Percentiles rank a stretch among this genome's conserved stretches.
phyloP scores from a whole-genome alignment of 2,888 invertebrate genomes.

The Clanis bilineata region DNA sequence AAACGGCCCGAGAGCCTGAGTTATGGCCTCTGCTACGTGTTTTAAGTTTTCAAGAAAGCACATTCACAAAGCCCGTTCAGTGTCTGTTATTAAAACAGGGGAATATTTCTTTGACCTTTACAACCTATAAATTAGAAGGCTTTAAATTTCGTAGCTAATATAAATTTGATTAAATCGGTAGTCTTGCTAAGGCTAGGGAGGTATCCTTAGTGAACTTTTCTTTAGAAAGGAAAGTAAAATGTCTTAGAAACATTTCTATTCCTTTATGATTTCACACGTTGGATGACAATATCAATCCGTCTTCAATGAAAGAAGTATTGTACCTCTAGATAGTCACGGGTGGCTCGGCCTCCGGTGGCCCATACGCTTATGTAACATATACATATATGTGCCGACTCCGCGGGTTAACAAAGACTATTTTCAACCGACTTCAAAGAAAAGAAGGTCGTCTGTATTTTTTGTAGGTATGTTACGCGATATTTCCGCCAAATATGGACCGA shows the following conservation, averaged over 20 bases:
- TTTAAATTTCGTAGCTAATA: neutral
- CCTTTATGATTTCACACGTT: too few species aligned
- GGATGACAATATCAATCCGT: too few species aligned
- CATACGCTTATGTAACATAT: too few species aligned
- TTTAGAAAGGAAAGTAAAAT: neutral
- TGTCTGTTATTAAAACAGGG: slow-evolving; percentile 4
- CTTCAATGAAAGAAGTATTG: too few species aligned
- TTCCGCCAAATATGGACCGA: too few species aligned
- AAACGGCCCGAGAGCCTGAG: neutral
- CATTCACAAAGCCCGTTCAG: neutral
- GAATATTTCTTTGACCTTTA: slow-evolving; percentile 7
- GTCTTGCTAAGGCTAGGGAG: neutral
- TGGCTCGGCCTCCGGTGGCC: too few species aligned
- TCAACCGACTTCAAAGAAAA: too few species aligned
- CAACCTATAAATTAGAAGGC: slow-evolving; percentile 11
- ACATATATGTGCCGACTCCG: too few species aligned
- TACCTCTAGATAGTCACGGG: too few species aligned
- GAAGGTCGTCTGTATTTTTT: too few species aligned
- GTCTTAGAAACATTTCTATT: neutral
- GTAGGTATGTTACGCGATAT: too few species aligned
- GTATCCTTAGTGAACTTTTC: neutral
- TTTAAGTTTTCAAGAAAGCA: neutral
- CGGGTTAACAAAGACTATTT: too few species aligned
- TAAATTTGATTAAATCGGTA: slow-evolving; percentile 15
- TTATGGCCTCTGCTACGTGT: neutral